A percentile compares a stretch with the other conserved stretches of the same genome.
Conservation (phyloP, 2,113 vertebrate genomes). For the Pedetes capensis region DNA sequence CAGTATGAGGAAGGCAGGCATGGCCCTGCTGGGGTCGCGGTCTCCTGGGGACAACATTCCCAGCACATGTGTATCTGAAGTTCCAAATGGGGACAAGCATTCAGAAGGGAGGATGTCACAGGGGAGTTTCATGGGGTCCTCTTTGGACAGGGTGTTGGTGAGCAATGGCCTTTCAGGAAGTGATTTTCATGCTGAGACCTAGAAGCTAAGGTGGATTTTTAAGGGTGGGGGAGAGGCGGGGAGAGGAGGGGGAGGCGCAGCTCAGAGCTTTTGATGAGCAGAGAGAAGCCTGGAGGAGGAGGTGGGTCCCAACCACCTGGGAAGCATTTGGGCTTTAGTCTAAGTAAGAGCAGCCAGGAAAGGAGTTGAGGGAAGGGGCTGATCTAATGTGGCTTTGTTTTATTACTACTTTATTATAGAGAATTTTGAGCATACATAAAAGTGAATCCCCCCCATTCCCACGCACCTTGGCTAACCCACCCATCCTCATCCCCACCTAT, state of each 20-base stretch:
- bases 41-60: not conserved
- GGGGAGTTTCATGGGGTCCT: not conserved
- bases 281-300: not conserved
- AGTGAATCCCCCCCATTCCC: too few relatives aligned
- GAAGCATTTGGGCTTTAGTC: not conserved
- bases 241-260: too few relatives aligned
- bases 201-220: not conserved
- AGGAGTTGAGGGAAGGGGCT: not conserved
- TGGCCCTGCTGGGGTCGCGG: not conserved
- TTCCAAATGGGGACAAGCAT: not conserved
- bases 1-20: not conserved
- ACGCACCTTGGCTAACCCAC: accelerated
- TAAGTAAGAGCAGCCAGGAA: not conserved
- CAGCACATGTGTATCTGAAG: too few relatives aligned
- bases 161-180: not conserved
- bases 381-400: not conserved
- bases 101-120: accelerated
- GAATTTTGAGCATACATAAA: not conserved
- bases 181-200: not conserved
- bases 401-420: not conserved
- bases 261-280: not conserved
- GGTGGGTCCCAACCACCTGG: accelerated
- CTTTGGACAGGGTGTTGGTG: not conserved
- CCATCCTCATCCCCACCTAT: not conserved
- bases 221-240: not conserved